phyloP scores from a whole-genome alignment of 2,888 invertebrate species.

The Hirudinaria manillensis region DNA sequence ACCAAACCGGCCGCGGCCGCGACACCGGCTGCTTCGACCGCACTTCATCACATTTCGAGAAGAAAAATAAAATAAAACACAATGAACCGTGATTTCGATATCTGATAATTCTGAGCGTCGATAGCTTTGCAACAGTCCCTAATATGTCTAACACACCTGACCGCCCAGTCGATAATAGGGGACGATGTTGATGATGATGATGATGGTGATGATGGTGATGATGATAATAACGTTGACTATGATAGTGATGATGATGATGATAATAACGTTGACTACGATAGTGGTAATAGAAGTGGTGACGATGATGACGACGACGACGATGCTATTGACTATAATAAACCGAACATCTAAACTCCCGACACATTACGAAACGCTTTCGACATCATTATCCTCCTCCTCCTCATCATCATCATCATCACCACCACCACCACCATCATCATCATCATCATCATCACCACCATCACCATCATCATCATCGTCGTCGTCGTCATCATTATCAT shows the following conservation, averaged over 20 bases:
- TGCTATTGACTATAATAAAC: constrained; percentile 26
- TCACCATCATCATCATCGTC: neutral
- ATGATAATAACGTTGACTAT: constrained; percentile 3
- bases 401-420: neutral
- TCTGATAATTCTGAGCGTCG: neutral
- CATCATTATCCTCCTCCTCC: constrained; percentile 1
- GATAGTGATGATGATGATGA: constrained; percentile 17
- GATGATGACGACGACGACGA: constrained; percentile 30
- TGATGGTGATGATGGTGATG: constrained; percentile 13
- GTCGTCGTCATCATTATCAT: constrained; percentile 27
- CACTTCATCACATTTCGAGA: no score
- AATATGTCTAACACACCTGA: neutral
- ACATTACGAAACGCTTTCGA: no score
- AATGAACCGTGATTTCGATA: neutral
- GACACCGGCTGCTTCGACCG: no score
- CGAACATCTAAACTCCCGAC: no score
- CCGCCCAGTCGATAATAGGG: constrained; percentile 87
- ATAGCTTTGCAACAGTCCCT: neutral
- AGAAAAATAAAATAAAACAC: no score
- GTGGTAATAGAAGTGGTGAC: constrained; percentile 30
- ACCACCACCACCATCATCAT: neutral
- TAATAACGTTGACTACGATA: constrained; percentile 23
- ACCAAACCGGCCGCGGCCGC: no score
- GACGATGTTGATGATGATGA: constrained; percentile 34
- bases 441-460: constrained; percentile 22